phyloP scores from a whole-genome alignment of 2,113 vertebrate genomes.

The Xenopus tropicalis region UCB_Xtro_10.0 CM004443.2:62136001-62136500 shows the following conservation, averaged over 20 bases:
- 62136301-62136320: constrained; percentile 17
- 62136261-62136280: not conserved
- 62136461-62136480: not conserved
- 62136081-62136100: too few species aligned
- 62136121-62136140: too few species aligned
- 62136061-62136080: too few species aligned
- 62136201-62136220: not conserved
- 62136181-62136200: not conserved
- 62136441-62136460: not conserved
- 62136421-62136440: not conserved
- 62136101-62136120: too few species aligned
- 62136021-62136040: not conserved
- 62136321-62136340: constrained; percentile 12
- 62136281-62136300: constrained; percentile 25
- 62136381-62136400: not conserved
- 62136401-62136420: constrained; percentile 7
- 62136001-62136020: not conserved
- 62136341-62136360: constrained; percentile 21
- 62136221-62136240: not conserved
- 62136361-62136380: constrained; percentile 8
- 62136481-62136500: constrained; percentile 3
- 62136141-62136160: too few species aligned
- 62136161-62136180: not conserved
- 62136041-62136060: not conserved
- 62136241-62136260: not conserved